Percentiles rank a stretch among this genome's conserved stretches.
These are phyloP conservation scores for Cosmia pyralina DNA, from an alignment of 2,888 invertebrate species.

Conservation along the genomic window DNA sequence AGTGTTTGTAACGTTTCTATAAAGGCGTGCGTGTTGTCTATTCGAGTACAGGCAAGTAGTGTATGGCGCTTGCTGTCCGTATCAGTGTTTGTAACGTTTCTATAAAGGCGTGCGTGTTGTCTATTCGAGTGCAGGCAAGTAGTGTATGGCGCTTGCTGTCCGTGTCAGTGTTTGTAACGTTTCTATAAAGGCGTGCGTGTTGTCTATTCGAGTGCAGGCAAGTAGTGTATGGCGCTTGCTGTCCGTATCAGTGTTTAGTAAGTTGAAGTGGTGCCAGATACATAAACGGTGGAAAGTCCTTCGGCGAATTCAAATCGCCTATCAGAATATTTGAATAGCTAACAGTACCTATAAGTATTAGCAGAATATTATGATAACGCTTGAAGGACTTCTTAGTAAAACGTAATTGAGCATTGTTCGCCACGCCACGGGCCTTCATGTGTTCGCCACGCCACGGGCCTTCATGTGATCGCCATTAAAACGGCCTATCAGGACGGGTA, in stretches of 20 bases:
- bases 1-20: neutral
- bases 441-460: neutral
- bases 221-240: neutral
- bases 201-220: neutral
- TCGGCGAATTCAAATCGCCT: constrained; percentile 32
- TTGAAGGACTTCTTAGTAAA: constrained; percentile 17
- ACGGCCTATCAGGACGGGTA: neutral
- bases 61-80: constrained; percentile 2
- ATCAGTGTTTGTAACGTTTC: neutral
- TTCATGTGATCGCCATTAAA: neutral
- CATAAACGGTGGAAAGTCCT: constrained; percentile 29
- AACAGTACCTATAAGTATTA: constrained; percentile 4
- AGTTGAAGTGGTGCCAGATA: constrained; percentile 21
- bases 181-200: neutral
- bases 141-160: constrained; percentile 1
- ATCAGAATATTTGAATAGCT: constrained; percentile 25
- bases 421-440: too few relatives aligned
- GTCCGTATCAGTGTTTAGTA: neutral
- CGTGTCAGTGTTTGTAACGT: neutral
- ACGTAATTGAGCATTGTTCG: neutral
- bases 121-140: neutral
- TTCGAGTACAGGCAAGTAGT: neutral
- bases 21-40: neutral
- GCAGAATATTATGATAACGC: constrained; percentile 3
- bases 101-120: neutral